Evolutionary conservation across 2,113 vertebrate species (phyloP), one percentile per base, ranked within the genome.

Genomic region (Albula glossodonta): DNA sequence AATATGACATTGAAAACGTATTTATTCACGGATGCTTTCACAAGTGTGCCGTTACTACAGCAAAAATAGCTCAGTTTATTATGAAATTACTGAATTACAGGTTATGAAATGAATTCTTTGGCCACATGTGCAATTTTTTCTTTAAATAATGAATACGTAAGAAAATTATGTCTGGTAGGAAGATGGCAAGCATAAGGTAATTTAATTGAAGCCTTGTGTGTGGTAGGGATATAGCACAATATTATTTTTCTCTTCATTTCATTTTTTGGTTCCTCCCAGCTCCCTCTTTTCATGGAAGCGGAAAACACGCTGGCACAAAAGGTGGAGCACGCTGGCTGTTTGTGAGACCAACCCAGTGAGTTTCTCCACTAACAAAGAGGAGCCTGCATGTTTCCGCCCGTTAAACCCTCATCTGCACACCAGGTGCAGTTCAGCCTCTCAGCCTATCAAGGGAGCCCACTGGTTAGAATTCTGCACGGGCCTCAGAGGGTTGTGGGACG

Each of bases 1-100:
- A 80, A 85, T 63, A 66, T 51, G 84, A 85, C 57, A 57, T 19
- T 13, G 70, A 51, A 85, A 85, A 78, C 41, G 22, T 51, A 31
- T 31, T 31, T 74, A 31, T 9, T 10, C 70, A 9, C 70, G 70
- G 70, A 2, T 1, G 70, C 70, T 74, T n/a, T 70, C 63, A 70
- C n/a, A 10, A 25, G 70, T 74, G 8, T 7, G 70, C 70, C 70
- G 19, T 74, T 10, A 31, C 7, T 8, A 10, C 9, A 8, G n/a
- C 70, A 25, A 22, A 74, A 74, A 74, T 10, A 31, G 63, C 63
- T 70, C 8, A 3, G 22, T 31, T 25, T 10, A 5, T 74, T 74
- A 9, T 5, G 2, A 74, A 74, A 74, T 31, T 7, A 74, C 10
- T 31, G 22, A 74, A 31, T 31, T 41, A 41, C 31, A 41, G 31